Base-by-base conservation (phyloP, 2,797 vertebrate genomes). In the Galaxias olidus region DNA sequence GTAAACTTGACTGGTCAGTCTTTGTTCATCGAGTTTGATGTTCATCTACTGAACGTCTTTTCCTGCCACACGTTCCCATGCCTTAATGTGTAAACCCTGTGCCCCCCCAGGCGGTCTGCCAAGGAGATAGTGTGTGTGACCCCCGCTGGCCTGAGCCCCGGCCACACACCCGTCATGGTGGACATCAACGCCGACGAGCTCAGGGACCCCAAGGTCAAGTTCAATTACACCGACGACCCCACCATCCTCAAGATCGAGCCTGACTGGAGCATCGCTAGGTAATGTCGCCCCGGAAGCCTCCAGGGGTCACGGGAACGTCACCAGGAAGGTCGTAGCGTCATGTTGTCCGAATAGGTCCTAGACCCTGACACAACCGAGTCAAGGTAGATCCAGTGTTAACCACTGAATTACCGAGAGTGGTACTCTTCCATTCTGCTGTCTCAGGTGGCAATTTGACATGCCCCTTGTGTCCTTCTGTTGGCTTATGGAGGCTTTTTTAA, bases 241-340 rank as follows among this genome's bases (percentile, higher is more conserved):
- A 98, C 94, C 69, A 90, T 99, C 80, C 90, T 96, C 66, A 96
- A 89, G 84, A 95, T 99, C 0, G 97, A 98, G 63, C 98, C 98
- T 0, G 96, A 97, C 77, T 99, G 98, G 97, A 99, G 94, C 79
- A 99, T 99, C 49, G 94, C 92, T 87, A 98, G 98, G 98, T 98
- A 75, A 81, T 57, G n/a, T 0, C 11, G 14, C 8, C 54, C 19
- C 40, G 8, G 17, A 10, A 20, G 12, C 60, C 20, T 0, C 12
- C n/a, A n/a, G n/a, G n/a, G n/a, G n/a, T n/a, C n/a, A n/a, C n/a
- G n/a, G n/a, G n/a, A n/a, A n/a, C n/a, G n/a, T n/a, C n/a, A n/a
- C n/a, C n/a, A n/a, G n/a, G n/a, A n/a, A n/a, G n/a, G n/a, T n/a
- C n/a, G n/a, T n/a, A n/a, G n/a, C n/a, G n/a, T n/a, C n/a, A n/a